Evolutionary conservation across 2,888 invertebrate genomes (phyloP).

Genomic region (Drosophila colorata): DNA sequence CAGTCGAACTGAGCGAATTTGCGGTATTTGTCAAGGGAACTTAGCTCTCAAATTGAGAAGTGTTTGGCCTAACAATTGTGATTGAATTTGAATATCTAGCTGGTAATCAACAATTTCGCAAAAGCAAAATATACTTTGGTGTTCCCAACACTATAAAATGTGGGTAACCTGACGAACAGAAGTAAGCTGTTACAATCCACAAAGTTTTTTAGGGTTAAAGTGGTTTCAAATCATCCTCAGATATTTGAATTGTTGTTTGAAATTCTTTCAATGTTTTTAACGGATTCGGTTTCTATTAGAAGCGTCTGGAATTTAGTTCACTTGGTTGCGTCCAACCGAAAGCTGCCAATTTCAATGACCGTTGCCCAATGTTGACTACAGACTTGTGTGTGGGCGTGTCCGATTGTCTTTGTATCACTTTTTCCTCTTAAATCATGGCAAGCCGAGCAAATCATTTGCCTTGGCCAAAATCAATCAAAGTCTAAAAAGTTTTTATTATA

Average conservation of each 20-base stretch:
- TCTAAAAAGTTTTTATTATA: constrained; percentile 11
- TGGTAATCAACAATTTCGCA: neutral
- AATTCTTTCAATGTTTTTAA: constrained; percentile 9
- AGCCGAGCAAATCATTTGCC: constrained; percentile 37
- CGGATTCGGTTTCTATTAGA: neutral
- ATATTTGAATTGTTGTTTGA: constrained; percentile 2
- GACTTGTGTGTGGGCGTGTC: constrained; percentile 23
- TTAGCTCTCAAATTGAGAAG: neutral
- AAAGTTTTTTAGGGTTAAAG: constrained; percentile 4
- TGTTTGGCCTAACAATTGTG: neutral
- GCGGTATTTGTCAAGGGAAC: constrained; percentile 7
- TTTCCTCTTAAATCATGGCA: constrained; percentile 27
- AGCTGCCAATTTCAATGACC: constrained; percentile 34
- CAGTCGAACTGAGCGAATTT: constrained; percentile 1
- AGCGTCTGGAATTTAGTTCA: constrained; percentile 14
- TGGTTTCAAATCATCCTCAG: constrained; percentile 9
- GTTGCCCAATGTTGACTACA: neutral
- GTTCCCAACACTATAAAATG: no score
- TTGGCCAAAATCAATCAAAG: constrained; percentile 37
- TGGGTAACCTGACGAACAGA: neutral
- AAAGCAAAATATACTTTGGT: no score
- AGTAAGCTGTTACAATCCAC: neutral
- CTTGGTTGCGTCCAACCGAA: constrained; percentile 7
- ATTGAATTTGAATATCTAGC: neutral
- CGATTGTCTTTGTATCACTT: constrained; percentile 18